Evolutionary conservation across 2,888 invertebrate species (phyloP), one percentile per base, ranked within the genome.

Genomic region (Tolmerus cingulatus): DNA sequence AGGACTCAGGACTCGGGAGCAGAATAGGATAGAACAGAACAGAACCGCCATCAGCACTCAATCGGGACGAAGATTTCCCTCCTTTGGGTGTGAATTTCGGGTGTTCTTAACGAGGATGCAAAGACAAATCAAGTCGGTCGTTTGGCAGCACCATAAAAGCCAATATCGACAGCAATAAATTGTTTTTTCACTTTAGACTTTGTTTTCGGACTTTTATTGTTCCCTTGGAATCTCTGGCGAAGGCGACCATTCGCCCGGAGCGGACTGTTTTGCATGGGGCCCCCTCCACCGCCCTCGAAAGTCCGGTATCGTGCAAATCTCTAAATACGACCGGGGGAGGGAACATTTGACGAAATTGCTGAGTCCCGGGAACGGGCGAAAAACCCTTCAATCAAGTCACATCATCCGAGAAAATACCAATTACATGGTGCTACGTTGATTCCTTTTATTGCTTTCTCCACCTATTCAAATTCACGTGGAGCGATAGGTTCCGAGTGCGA

Each of bases 321-420:
- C 85, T 46, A 46, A 74, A 85, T 74, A 85, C 85, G 85, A 66
- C 27, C 74, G 74, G 74, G 51, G 74, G 43, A 43, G 74, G 74
- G 30, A 34, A 85, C 74, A 37, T 74, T 85, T 85, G 85, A 85
- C 85, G 43, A 85, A 85, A 85, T 85, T 85, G 85, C 85, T 85
- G 85, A 79, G 79, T 88, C 74, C 55, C 57, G 74, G 87, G 51
- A 43, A 55, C 43, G 43, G 34, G 46, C 23, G 66, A 43, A 86
- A 76, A 88, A 87, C 87, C 88, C 87, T 88, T 87, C 86, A 86
- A 87, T 88, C 87, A 88, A 88, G 84, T 88, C 87, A 88, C 86
- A 88, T 88, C 88, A 88, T 88, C 88, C 87, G 88, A 88, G 79
- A 87, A 88, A 88, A 88, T 88, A 88, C 88, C 88, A 88, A 88